A percentile compares a stretch with the other conserved stretches of the same genome.
These are phyloP conservation scores for Netelia virgata DNA, from an alignment of 2,888 invertebrate species.

Conservation along the genomic window DNA sequence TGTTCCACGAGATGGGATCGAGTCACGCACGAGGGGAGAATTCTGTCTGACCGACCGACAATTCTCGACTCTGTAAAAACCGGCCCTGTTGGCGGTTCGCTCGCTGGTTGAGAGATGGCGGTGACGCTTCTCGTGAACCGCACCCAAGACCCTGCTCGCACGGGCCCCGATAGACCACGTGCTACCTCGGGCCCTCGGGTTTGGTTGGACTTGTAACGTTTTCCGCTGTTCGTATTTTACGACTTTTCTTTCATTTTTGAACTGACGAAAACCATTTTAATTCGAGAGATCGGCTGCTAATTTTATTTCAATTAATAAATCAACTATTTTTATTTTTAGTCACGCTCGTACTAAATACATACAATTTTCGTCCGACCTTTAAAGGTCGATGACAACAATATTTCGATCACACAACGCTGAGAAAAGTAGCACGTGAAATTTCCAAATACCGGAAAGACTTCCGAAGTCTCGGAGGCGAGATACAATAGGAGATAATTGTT, in stretches of 20 bases:
- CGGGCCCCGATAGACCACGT: slow-evolving; percentile 73
- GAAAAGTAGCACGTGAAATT: slow-evolving; percentile 59
- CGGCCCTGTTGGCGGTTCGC: slow-evolving; percentile 47
- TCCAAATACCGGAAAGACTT: slow-evolving; percentile 43
- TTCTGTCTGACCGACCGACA: slow-evolving; percentile 76
- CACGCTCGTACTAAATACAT: not conserved
- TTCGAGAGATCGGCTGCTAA: not conserved
- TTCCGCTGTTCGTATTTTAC: not conserved
- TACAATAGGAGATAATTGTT: slow-evolving; percentile 12
- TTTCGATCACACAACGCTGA: not conserved
- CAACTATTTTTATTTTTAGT: slow-evolving; percentile 8
- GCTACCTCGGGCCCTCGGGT: slow-evolving; percentile 74
- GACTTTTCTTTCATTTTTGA: not conserved
- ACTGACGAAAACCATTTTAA: not conserved
- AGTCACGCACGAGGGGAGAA: slow-evolving; percentile 57
- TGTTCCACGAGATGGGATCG: slow-evolving; percentile 42
- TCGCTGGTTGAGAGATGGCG: slow-evolving; percentile 78
- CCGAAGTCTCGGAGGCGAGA: not conserved
- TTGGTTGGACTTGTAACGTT: slow-evolving; percentile 69
- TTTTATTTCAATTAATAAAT: not conserved
- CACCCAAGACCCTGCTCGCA: slow-evolving; percentile 78
- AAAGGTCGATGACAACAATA: slow-evolving; percentile 68
- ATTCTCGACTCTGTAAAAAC: slow-evolving; percentile 43
- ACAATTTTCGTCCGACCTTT: slow-evolving; percentile 63
- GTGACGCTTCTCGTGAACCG: slow-evolving; percentile 76